Evolutionary conservation across 1,140 invertebrate species (phyloP).

Genomic region (Eriocheir sinensis): DNA sequence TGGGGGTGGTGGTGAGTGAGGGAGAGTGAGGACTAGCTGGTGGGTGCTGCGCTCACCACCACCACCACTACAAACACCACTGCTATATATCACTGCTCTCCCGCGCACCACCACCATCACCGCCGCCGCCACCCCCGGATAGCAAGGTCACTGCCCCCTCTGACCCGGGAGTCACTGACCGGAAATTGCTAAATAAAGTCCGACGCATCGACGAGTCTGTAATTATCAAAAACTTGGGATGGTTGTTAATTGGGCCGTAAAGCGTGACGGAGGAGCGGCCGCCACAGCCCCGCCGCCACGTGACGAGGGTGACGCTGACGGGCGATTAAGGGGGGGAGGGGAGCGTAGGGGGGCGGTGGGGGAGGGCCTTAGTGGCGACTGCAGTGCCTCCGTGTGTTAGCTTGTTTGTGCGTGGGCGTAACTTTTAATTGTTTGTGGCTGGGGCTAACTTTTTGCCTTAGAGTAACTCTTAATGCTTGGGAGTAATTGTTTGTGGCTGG

Average conservation of each 20-base stretch:
- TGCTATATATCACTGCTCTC: too few species aligned
- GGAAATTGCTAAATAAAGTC: not conserved
- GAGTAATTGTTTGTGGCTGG: too few species aligned
- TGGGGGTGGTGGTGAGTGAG: not conserved
- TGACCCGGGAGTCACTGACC: not conserved
- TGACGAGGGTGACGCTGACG: not conserved
- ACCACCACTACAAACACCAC: not conserved
- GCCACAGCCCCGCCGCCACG: not conserved
- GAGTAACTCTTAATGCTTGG: too few species aligned
- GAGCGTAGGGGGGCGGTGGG: not conserved
- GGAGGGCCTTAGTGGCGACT: not conserved
- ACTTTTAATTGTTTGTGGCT: too few species aligned
- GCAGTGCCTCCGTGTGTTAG: too few species aligned
- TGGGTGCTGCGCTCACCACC: not conserved
- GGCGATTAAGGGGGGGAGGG: not conserved
- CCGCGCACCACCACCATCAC: too few species aligned
- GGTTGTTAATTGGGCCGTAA: conserved; percentile 4
- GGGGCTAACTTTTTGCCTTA: too few species aligned
- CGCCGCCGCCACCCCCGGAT: not conserved
- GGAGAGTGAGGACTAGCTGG: too few species aligned
- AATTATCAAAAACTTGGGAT: conserved; percentile 7
- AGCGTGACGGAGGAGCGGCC: not conserved
- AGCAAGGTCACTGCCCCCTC: not conserved
- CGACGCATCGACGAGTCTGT: not conserved
- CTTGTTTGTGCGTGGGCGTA: too few species aligned